These are phyloP conservation scores for Pithys albifrons DNA, from an alignment of 2,113 vertebrate species.

Conservation along the genomic window DNA sequence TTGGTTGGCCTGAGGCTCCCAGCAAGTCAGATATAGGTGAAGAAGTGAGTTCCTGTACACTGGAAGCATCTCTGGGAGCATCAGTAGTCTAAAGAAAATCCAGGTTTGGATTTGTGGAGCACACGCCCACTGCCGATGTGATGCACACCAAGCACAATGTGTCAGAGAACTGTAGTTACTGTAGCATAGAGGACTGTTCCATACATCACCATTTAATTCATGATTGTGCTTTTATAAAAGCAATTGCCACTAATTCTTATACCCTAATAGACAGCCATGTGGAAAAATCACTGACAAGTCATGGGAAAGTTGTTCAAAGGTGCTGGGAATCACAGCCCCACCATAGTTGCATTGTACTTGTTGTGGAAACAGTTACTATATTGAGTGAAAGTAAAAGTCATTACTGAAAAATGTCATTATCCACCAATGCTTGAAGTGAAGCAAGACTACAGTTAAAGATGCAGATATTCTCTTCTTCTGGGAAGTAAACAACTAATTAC, in stretches of 20 bases:
- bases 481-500: background rate
- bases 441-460: background rate
- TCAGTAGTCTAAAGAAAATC: background rate
- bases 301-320: background rate
- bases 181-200: background rate
- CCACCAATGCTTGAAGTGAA: background rate
- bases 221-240: background rate
- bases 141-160: background rate
- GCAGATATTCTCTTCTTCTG: background rate
- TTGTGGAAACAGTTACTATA: background rate
- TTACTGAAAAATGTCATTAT: background rate
- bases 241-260: background rate
- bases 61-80: background rate
- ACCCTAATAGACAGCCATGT: background rate
- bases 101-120: background rate
- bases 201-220: background rate
- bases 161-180: background rate
- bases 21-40: background rate
- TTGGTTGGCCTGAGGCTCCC: background rate
- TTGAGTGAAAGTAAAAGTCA: background rate
- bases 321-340: background rate
- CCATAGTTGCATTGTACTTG: accelerated
- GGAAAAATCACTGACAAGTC: background rate
- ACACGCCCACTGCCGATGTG: background rate
- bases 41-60: background rate